Conservation (phyloP, 2,888 invertebrate genomes). For the Cactoblastis cactorum region DNA sequence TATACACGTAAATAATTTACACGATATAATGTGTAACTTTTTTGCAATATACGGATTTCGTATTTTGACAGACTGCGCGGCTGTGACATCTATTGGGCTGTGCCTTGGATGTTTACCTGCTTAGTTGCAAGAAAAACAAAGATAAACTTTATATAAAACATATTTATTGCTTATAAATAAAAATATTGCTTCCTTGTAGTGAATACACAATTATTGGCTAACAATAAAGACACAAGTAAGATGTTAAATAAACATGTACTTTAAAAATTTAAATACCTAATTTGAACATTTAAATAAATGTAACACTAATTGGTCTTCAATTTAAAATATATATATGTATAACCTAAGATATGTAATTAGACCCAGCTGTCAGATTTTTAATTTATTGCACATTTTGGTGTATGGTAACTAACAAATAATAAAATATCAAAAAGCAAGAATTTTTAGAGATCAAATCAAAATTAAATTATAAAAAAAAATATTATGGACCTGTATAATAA, state of each 20-base stretch:
- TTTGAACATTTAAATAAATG: background rate
- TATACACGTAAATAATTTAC: too few species aligned
- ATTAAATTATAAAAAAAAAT: constrained; percentile 11
- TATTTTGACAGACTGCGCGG: too few species aligned
- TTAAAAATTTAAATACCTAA: background rate
- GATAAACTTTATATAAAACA: constrained; percentile 13
- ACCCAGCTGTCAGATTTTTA: background rate
- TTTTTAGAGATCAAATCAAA: constrained; percentile 16
- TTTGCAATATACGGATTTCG: too few species aligned
- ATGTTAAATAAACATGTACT: constrained; percentile 13
- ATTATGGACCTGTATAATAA: too few species aligned
- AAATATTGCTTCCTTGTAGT: constrained; percentile 14
- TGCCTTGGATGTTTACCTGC: too few species aligned
- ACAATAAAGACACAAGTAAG: constrained; percentile 20
- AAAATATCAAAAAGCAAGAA: constrained; percentile 11
- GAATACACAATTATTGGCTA: constrained; percentile 22
- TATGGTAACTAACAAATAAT: constrained; percentile 31
- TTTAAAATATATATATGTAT: background rate
- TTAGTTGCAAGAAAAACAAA: too few species aligned
- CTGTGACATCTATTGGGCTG: too few species aligned
- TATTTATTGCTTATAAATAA: constrained; percentile 20
- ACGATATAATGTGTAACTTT: too few species aligned
- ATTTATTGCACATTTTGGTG: constrained; percentile 33
- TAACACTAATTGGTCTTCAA: background rate
- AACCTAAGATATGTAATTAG: background rate